phyloP scores from a whole-genome alignment of 2,888 invertebrate genomes.

The Drosophila barbarae region DNA sequence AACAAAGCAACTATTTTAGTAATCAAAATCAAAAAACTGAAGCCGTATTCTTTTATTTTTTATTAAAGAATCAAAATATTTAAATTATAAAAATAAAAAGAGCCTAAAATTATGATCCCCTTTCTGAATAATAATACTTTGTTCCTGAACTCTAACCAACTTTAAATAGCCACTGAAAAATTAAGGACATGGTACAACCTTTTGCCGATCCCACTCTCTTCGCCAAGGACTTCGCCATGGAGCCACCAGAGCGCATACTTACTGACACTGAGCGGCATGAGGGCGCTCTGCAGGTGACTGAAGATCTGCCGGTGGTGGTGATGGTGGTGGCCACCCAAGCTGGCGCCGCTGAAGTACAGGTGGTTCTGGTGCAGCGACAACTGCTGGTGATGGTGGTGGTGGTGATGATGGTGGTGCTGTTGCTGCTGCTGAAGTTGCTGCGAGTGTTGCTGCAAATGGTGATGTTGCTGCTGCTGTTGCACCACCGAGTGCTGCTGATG shows the following conservation, averaged over 20 bases:
- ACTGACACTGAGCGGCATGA: slow-evolving; percentile 80
- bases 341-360: slow-evolving; percentile 73
- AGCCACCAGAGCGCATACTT: slow-evolving; percentile 71
- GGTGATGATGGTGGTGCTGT: slow-evolving; percentile 53
- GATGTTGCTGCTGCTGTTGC: slow-evolving; percentile 39
- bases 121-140: not conserved
- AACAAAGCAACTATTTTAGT: not conserved
- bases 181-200: slow-evolving; percentile 45
- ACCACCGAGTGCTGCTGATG: slow-evolving; percentile 48
- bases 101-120: not conserved
- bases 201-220: slow-evolving; percentile 3
- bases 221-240: not conserved
- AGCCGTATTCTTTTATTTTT: not conserved
- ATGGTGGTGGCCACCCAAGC: slow-evolving; percentile 78
- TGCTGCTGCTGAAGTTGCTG: slow-evolving; percentile 31
- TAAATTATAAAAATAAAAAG: not conserved
- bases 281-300: slow-evolving; percentile 78
- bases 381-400: slow-evolving; percentile 70
- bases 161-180: slow-evolving; percentile 2
- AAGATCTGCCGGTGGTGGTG: slow-evolving; percentile 79
- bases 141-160: not conserved
- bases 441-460: slow-evolving; percentile 46
- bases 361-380: slow-evolving; percentile 70
- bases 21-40: not conserved
- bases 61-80: not conserved